Conservation (phyloP, 2,113 vertebrate species). For the Pungitius pungitius region DNA sequence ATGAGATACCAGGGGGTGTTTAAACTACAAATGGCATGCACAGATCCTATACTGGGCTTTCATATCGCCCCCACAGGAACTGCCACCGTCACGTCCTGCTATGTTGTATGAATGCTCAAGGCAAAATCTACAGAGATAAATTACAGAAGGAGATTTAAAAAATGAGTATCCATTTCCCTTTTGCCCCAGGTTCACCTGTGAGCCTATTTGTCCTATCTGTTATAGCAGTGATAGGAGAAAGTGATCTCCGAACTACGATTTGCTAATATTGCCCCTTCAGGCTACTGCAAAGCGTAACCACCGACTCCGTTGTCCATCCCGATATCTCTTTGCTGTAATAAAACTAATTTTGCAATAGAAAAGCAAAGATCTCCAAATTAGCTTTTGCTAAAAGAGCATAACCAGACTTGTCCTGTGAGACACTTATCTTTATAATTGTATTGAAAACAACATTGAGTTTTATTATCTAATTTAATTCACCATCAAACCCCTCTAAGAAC, state of each 20-base stretch:
- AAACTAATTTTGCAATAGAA: background rate
- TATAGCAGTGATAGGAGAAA: slow-evolving; percentile 19
- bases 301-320: slow-evolving; percentile 6
- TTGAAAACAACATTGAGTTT: background rate
- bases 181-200: slow-evolving; percentile 37
- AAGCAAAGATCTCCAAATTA: background rate
- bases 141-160: slow-evolving; percentile 51
- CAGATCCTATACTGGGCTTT: slow-evolving; percentile 48
- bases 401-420: no score
- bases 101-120: slow-evolving; percentile 40
- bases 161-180: slow-evolving; percentile 20
- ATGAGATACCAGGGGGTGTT: slow-evolving; percentile 41
- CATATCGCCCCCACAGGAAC: slow-evolving; percentile 44
- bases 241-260: slow-evolving; percentile 36
- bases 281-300: slow-evolving; percentile 27
- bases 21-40: slow-evolving; percentile 34
- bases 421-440: no score
- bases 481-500: background rate
- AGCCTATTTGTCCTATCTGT: slow-evolving; percentile 35
- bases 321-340: slow-evolving; percentile 26
- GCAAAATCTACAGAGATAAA: slow-evolving; percentile 51
- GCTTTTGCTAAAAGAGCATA: background rate
- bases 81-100: slow-evolving; percentile 33
- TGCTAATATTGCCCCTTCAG: slow-evolving; percentile 40
- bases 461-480: background rate